phyloP scores from a whole-genome alignment of 2,113 vertebrate species.

The Callospermophilus lateralis region DNA sequence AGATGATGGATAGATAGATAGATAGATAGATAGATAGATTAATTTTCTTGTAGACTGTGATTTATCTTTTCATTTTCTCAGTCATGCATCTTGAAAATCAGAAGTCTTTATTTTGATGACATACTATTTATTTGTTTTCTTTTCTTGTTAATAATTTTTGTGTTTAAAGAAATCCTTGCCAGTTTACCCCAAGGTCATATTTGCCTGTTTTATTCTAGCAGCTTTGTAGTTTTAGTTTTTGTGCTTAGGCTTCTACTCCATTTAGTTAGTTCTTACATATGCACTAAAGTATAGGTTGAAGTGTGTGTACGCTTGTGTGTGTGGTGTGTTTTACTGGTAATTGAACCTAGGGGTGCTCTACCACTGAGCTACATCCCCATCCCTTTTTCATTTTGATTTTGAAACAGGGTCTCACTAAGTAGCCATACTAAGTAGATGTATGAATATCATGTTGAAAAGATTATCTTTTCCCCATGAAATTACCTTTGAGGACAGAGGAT shows the following conservation, averaged over 20 bases:
- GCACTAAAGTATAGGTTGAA: not conserved
- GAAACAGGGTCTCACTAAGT: not conserved
- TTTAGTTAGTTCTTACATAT: not conserved
- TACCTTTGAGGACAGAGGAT: not conserved
- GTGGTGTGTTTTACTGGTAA: not conserved
- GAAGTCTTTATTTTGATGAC: slow-evolving; percentile 8
- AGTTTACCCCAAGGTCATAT: not conserved
- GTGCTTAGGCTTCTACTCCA: not conserved
- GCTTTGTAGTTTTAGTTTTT: not conserved
- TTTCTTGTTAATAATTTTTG: not conserved
- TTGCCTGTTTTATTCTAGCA: not conserved
- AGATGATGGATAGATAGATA: too few species aligned
- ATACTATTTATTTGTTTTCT: not conserved
- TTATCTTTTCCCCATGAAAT: not conserved
- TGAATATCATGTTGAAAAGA: not conserved
- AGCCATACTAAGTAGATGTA: not conserved
- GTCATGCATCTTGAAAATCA: not conserved
- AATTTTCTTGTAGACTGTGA: too few species aligned
- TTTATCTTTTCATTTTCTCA: not conserved
- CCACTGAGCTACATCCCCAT: not conserved
- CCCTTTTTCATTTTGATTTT: not conserved
- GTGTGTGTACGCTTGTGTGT: too few species aligned
- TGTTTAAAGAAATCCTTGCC: not conserved
- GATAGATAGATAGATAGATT: too few species aligned
- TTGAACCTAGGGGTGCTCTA: not conserved